phyloP scores from a whole-genome alignment of 1,140 invertebrate species.

The Gyrodactylus salaris region DNA sequence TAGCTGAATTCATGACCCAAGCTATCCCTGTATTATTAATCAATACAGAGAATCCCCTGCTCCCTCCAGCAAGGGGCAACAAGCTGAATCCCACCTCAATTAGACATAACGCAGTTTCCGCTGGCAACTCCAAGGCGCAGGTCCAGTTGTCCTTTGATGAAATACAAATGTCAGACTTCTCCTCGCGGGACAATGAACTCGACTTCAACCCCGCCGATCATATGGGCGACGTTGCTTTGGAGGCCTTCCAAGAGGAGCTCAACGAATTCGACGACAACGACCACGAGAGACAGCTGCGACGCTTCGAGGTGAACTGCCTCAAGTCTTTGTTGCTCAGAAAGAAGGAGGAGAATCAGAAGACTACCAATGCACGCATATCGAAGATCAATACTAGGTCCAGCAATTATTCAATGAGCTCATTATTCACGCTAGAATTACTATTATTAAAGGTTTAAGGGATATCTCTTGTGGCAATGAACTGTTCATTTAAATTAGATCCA shows the following conservation, averaged over 20 bases:
- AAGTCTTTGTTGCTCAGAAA: neutral
- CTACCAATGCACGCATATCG: neutral
- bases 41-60: no score
- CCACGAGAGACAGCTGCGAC: neutral
- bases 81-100: no score
- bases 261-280: neutral
- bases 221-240: neutral
- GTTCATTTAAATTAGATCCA: neutral
- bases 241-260: neutral
- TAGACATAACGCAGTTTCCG: no score
- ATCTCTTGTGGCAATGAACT: no score
- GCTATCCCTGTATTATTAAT: no score
- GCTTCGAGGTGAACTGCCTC: neutral
- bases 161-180: neutral
- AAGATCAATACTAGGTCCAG: neutral
- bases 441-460: no score
- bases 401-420: no score
- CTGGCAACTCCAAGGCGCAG: neutral
- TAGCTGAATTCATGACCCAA: no score
- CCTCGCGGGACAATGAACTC: neutral
- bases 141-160: neutral
- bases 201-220: neutral
- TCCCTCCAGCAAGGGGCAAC: no score
- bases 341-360: neutral
- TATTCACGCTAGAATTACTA: no score